phyloP scores from a whole-genome alignment of 2,797 vertebrate genomes.

The Cyprinella venusta region DNA sequence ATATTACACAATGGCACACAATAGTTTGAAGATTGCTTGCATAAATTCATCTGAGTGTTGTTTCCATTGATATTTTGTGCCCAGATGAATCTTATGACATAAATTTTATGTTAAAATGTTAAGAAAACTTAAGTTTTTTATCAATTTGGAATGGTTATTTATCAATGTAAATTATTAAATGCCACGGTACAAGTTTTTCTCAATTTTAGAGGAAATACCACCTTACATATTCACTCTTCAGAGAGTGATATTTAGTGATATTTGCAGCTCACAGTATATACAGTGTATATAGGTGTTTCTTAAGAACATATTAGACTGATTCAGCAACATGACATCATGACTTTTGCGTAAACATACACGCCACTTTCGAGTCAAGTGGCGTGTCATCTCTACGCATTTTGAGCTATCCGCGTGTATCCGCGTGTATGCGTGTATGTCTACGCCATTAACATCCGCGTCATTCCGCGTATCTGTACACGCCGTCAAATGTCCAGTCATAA shows the following conservation, averaged over 20 bases:
- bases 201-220: neutral
- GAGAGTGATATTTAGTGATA: neutral
- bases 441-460: no score
- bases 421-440: no score
- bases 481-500: no score
- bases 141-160: neutral
- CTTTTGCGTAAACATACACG: no score
- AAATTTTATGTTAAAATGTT: neutral
- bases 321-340: no score
- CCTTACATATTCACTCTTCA: neutral
- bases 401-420: no score
- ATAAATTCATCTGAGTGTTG: neutral
- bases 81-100: slow-evolving; percentile 5
- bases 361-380: no score
- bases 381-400: no score
- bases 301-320: neutral
- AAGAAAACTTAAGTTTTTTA: neutral
- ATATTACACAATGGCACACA: slow-evolving; percentile 2
- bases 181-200: neutral
- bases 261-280: neutral
- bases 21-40: slow-evolving; percentile 22
- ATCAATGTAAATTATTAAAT: neutral
- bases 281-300: neutral
- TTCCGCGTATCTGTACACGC: no score
- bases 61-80: slow-evolving; percentile 20